Percentiles rank a stretch among this genome's conserved stretches.
Conservation (phyloP, 2,888 invertebrate genomes). For the Athalia cordata region DNA sequence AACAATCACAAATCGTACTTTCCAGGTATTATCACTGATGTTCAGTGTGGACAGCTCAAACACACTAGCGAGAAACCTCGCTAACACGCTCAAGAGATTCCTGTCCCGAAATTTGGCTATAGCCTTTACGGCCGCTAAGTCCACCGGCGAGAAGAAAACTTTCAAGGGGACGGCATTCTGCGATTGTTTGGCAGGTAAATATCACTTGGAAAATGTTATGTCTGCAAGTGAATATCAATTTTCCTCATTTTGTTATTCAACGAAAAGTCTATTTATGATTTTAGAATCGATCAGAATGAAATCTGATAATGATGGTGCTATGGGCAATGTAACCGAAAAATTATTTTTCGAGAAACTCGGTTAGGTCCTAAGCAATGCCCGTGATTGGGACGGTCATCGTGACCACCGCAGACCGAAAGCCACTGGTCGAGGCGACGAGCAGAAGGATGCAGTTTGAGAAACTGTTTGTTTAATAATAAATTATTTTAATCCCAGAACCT, state of each 20-base stretch:
- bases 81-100: not conserved
- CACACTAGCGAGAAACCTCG: not conserved
- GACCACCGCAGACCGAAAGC: not conserved
- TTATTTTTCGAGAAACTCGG: not conserved
- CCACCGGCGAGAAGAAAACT: not conserved
- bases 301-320: not conserved
- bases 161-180: not conserved
- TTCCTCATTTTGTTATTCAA: not conserved
- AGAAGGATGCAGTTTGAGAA: not conserved
- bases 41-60: not conserved
- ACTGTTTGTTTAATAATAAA: not conserved
- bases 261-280: not conserved
- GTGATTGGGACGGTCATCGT: not conserved
- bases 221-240: not conserved
- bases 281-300: not conserved
- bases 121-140: not conserved
- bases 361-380: not conserved
- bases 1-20: not conserved
- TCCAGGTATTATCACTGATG: not conserved
- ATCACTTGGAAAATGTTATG: not conserved
- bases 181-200: not conserved
- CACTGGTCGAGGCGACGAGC: too few species aligned
- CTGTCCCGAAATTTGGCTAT: not conserved
- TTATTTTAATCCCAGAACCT: not conserved
- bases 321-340: not conserved